phyloP scores from a whole-genome alignment of 2,113 vertebrate genomes.

The Cichladusa arquata region DNA sequence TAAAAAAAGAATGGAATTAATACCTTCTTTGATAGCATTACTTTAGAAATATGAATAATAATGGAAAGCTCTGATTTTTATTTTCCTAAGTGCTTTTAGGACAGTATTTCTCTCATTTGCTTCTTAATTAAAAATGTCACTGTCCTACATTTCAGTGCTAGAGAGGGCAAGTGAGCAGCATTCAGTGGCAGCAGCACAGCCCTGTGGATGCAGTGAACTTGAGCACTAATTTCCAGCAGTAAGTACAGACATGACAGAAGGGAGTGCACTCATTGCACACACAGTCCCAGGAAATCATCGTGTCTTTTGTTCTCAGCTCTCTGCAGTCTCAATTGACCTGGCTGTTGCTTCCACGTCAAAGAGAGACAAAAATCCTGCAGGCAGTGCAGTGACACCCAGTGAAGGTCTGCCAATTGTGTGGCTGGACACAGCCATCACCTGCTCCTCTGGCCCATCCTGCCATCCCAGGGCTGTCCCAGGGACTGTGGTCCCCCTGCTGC shows the following conservation, averaged over 20 bases:
- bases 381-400: background rate
- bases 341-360: background rate
- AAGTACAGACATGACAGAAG: background rate
- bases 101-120: background rate
- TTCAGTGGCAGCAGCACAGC: background rate
- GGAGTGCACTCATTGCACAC: background rate
- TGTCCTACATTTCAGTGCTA: background rate
- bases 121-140: background rate
- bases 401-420: background rate
- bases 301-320: background rate
- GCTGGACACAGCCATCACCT: background rate
- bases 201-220: background rate
- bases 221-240: background rate
- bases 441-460: background rate
- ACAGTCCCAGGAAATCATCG: background rate
- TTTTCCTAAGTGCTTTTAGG: background rate
- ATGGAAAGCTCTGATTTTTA: background rate
- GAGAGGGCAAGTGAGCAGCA: background rate
- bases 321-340: background rate
- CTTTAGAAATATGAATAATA: background rate
- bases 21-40: background rate
- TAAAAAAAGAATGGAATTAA: background rate
- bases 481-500: background rate
- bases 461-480: rapidly evolving
- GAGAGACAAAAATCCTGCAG: background rate